Evolutionary conservation across 2,797 vertebrate species (phyloP), one percentile per base, ranked within the genome.

Genomic region (Toxotes lorentzi): DNA sequence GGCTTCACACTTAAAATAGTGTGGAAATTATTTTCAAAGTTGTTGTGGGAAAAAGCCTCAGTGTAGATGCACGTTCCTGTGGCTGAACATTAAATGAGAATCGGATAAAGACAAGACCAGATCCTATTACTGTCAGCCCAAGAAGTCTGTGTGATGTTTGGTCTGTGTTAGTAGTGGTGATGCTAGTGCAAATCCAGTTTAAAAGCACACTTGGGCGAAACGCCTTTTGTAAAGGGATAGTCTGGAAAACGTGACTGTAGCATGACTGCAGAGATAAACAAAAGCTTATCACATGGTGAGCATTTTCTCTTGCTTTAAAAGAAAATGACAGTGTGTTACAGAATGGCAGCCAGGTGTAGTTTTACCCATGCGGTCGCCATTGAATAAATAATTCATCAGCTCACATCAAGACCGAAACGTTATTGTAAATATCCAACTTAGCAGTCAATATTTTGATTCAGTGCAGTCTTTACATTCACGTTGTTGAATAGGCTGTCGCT

Each of bases 301-400:
- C 65, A 68, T 76, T 58, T 70, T 57, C 27, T 63, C 60, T 48
- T 24, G 48, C 66, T 70, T 32, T 43, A 7, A 73, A 76, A 57
- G 34, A 68, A 30, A 13, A 76, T 65, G 56, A n/a, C 65, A 73
- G 43, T 34, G 35, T 82, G 68, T 47, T 76, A 59, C 68, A 75
- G 51, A 72, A 89, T 84, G 79, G 73, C 74, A 82, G 75, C 19
- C 41, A 72, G 86, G 73, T 86, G 89, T 92, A 76, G 74, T 82
- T 88, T 88, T 83, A 86, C 79, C n/a, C 77, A 66, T 62, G 76
- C 68, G 11, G 57, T 38, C 47, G 48, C 51, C 74, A 40, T 53
- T 48, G 41, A 51, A 84, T 88, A 61, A 81, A 89, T 91, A 70
- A 86, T 87, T 71, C 3, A 89, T 73, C 51, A 47, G 54, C 43